Conservation (phyloP, 2,888 invertebrate species). For the Byasa hedistus region DNA sequence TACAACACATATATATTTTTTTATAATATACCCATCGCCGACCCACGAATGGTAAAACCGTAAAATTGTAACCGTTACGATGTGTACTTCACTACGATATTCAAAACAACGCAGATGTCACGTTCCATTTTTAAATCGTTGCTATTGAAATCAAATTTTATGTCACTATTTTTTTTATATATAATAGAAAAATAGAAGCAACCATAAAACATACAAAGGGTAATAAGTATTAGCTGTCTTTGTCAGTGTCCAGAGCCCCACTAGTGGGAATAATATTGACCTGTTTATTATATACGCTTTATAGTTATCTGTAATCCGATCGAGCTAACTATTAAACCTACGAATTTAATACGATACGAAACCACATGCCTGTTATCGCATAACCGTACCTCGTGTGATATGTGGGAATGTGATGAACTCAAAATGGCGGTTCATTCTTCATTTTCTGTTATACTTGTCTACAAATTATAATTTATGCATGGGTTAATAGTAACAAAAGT, state of each 20-base stretch:
- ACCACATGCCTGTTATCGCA: constrained; percentile 2
- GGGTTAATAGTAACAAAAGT: not conserved
- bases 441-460: not conserved
- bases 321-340: constrained; percentile 17
- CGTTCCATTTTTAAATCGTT: not conserved
- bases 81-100: no score
- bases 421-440: not conserved
- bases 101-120: not conserved
- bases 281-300: not conserved
- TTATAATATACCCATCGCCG: not conserved
- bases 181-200: no score
- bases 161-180: not conserved
- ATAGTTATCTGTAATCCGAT: constrained; percentile 5
- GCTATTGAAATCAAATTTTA: not conserved
- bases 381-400: not conserved
- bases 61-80: no score
- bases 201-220: no score
- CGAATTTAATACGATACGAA: not conserved
- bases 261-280: no score
- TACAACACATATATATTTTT: not conserved
- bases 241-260: no score
- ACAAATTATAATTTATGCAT: not conserved
- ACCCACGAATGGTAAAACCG: no score
- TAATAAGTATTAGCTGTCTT: no score
- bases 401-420: no score